Base-by-base conservation (phyloP, 1,140 invertebrate genomes). In the Aphis craccivora region DNA sequence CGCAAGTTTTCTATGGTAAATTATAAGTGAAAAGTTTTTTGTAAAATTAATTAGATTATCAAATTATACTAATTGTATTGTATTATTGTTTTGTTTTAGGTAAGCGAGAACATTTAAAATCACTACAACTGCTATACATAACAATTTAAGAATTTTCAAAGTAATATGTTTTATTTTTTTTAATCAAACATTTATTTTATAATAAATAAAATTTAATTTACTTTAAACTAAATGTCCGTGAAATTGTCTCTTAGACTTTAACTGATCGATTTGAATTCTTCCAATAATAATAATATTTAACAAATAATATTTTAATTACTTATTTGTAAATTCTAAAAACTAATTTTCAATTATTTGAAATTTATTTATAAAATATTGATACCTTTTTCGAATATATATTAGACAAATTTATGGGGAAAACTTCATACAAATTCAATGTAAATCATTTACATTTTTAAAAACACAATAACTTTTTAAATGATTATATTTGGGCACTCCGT, bases 11-110 rank as follows among this genome's bases (percentile, higher is more conserved):
- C 11, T n/a, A n/a, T 11, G 5, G 18, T n/a, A 5, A 76, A n/a
- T 18, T 76, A 35, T 76, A n/a, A 76, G 4, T 5, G 4, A 18
- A 76, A 14, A 76, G 20, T n/a, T 67, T 30, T n/a, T n/a, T 35
- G 18, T 18, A 76, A 67, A 67, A 67, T 76, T 35, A 4, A n/a
- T n/a, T 76, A 14, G 18, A 35, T 18, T 76, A 14, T 76, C 14
- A 76, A n/a, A n/a, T 18, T 76, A 14, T n/a, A 76, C 60, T 76
- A 88, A 88, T 88, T 35, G 0, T 87, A n/a, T 35, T 51, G 30
- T 88, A 35, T 88, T 76, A 14, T 51, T 53, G 22, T 53, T 89
- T 37, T 89, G 22, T 89, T 89, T 9, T 53, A 89, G 87, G 87
- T 89, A 89, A 89, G 48, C 48, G n/a, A 35, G 22, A n/a, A 87